These are phyloP conservation scores for Odobenus rosmarus DNA, from an alignment of 2,113 vertebrate species.

Conservation along the genomic window DNA sequence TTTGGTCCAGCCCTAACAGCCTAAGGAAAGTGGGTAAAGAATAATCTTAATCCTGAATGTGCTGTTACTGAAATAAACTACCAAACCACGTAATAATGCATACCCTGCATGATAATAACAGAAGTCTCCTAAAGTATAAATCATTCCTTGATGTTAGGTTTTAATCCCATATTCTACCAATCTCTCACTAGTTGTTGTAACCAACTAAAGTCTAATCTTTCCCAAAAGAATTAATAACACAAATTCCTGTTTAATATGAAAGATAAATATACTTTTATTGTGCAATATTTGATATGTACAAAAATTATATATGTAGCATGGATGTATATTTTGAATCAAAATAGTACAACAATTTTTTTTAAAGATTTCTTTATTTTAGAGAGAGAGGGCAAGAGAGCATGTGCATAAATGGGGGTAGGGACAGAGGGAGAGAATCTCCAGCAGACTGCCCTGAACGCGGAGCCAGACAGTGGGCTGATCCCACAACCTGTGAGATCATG, in stretches of 20 bases:
- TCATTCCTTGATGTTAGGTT: neutral
- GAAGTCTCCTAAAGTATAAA: neutral
- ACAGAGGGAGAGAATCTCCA: neutral
- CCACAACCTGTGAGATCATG: neutral
- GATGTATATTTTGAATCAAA: slow-evolving; percentile 9
- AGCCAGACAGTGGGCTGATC: neutral
- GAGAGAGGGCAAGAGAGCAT: neutral
- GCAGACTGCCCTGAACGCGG: neutral
- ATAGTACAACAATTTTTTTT: slow-evolving; percentile 24
- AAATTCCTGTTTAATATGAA: slow-evolving; percentile 30
- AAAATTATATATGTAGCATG: neutral
- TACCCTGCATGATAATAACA: neutral
- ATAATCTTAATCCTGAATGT: neutral
- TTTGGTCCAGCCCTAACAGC: neutral
- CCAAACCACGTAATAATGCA: neutral
- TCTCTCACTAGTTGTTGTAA: slow-evolving; percentile 1
- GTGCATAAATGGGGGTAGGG: neutral
- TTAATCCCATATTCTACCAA: neutral
- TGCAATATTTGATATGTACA: neutral
- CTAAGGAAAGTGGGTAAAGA: slow-evolving; percentile 11
- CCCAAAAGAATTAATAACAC: slow-evolving; percentile 19
- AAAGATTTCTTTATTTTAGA: neutral
- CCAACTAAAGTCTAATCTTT: slow-evolving; percentile 29
- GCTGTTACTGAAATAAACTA: neutral
- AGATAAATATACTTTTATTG: neutral